phyloP scores from a whole-genome alignment of 2,113 vertebrate species.

The Sitta europaea region DNA sequence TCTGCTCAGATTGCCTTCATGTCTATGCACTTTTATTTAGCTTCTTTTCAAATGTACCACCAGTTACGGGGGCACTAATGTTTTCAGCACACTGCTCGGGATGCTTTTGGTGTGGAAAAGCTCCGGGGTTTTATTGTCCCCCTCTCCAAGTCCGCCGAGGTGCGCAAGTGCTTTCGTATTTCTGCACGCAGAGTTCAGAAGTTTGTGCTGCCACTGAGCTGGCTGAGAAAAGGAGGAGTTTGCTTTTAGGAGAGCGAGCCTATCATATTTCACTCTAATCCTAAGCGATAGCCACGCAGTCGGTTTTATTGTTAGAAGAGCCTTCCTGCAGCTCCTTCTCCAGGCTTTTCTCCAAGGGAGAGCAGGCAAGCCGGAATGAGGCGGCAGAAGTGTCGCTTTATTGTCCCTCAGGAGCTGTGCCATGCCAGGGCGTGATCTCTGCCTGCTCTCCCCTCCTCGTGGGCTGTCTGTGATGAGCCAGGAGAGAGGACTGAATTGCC shows the following conservation, averaged over 20 bases:
- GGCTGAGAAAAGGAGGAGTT: slow-evolving; percentile 71
- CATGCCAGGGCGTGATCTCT: not conserved
- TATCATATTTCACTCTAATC: slow-evolving; percentile 86
- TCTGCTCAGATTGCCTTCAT: not conserved
- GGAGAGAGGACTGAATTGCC: not conserved
- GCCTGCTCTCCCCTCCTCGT: not conserved
- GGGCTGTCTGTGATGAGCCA: not conserved
- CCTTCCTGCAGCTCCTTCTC: slow-evolving; percentile 42
- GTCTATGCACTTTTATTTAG: not conserved
- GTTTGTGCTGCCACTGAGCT: slow-evolving; percentile 57
- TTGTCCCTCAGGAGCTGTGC: not conserved
- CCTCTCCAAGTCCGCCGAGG: not conserved
- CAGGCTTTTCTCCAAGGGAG: not conserved
- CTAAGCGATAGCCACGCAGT: slow-evolving; percentile 72
- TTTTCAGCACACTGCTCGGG: not conserved
- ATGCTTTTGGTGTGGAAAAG: not conserved
- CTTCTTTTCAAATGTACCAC: not conserved
- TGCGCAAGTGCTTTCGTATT: not conserved
- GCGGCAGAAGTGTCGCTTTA: not conserved
- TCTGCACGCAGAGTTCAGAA: slow-evolving; percentile 52
- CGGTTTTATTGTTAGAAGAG: slow-evolving; percentile 72
- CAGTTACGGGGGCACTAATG: not conserved
- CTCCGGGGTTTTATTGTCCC: not conserved
- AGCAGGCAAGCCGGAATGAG: not conserved
- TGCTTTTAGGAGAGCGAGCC: slow-evolving; percentile 61